Conservation (phyloP, 2,797 vertebrate genomes). For the Toxotes lorentzi region DNA sequence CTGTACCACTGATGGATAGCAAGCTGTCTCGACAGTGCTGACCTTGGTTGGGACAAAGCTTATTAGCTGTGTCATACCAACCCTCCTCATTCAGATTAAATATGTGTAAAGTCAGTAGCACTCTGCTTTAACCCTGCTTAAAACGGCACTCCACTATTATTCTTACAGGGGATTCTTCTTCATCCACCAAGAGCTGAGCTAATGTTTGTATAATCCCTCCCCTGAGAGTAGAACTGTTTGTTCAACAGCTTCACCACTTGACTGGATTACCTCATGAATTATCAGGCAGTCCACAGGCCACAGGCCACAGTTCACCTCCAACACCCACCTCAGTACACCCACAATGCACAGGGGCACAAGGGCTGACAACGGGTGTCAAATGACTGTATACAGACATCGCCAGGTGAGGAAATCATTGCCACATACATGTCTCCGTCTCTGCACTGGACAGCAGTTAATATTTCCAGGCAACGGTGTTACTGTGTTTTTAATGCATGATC, state of each 20-base stretch:
- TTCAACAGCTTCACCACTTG: slow-evolving; percentile 28
- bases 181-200: slow-evolving; percentile 16
- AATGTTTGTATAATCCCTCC: slow-evolving; percentile 18
- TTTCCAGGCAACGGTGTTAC: not conserved
- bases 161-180: slow-evolving; percentile 29
- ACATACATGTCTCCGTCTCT: not conserved
- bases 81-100: not conserved
- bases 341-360: slow-evolving; percentile 43
- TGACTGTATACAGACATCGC: not conserved
- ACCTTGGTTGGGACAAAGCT: not conserved
- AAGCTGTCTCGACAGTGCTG: not conserved
- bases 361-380: slow-evolving; percentile 25
- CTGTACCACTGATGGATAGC: not conserved
- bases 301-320: slow-evolving; percentile 35
- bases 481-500: not conserved
- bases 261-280: slow-evolving; percentile 41
- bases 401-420: slow-evolving; percentile 8
- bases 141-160: not conserved
- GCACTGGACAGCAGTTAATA: not conserved
- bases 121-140: slow-evolving; percentile 19
- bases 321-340: slow-evolving; percentile 25
- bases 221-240: slow-evolving; percentile 20
- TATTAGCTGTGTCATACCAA: not conserved
- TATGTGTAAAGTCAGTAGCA: not conserved
- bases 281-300: too few species aligned